phyloP scores from a whole-genome alignment of 2,113 vertebrate genomes.

The Podiceps cristatus region DNA sequence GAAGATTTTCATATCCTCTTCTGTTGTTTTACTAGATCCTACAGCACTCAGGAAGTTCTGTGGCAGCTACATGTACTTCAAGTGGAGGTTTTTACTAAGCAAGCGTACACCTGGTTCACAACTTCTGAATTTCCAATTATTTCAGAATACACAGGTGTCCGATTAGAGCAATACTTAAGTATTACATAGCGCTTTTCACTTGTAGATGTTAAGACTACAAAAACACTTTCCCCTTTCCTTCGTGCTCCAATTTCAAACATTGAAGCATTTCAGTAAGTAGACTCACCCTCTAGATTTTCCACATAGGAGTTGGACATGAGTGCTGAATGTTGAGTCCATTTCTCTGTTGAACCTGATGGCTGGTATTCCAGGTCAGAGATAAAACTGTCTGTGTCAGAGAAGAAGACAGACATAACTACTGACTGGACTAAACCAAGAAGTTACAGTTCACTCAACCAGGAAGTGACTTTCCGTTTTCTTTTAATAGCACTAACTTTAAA shows the following conservation, averaged over 20 bases:
- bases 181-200: background rate
- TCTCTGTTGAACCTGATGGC: constrained; percentile 83
- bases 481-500: constrained; percentile 45
- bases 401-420: constrained; percentile 84
- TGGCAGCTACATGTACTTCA: background rate
- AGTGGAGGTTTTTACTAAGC: background rate
- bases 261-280: constrained; percentile 74
- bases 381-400: constrained; percentile 86
- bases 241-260: constrained; percentile 69
- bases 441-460: constrained; percentile 73
- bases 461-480: constrained; percentile 59
- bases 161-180: background rate
- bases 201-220: background rate
- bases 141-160: constrained; percentile 33
- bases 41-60: constrained; percentile 53
- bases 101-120: background rate
- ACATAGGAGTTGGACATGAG: constrained; percentile 82
- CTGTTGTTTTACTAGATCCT: background rate
- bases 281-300: constrained; percentile 86
- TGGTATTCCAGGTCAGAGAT: constrained; percentile 83
- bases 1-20: background rate
- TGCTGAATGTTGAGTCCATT: constrained; percentile 82
- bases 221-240: constrained; percentile 41
- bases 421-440: constrained; percentile 80
- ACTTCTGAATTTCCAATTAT: background rate